Evolutionary conservation across 1,140 invertebrate genomes (phyloP).

Genomic region (Magallana ariakensis): DNA sequence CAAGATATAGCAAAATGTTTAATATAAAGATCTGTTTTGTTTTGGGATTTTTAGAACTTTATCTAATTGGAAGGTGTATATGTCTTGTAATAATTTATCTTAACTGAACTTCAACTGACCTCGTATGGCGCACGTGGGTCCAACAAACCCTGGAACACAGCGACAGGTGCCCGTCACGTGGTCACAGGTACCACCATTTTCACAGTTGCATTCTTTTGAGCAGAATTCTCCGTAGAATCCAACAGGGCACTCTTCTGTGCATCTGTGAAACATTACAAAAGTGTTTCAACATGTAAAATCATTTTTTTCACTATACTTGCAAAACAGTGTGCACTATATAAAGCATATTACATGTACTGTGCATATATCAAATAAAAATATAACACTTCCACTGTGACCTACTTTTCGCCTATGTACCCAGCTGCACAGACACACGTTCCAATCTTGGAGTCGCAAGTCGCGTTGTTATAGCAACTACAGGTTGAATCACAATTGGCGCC

Average conservation of each 20-base stretch:
- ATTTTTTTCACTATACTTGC: too few relatives aligned
- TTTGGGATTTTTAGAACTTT: too few relatives aligned
- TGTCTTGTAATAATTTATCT: too few relatives aligned
- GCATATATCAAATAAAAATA: too few relatives aligned
- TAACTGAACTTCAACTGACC: conserved; percentile 56
- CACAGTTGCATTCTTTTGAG: conserved; percentile 58
- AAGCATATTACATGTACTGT: too few relatives aligned
- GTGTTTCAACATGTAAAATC: too few relatives aligned
- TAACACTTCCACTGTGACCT: conserved; percentile 7
- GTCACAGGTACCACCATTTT: conserved; percentile 72
- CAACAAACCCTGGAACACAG: conserved; percentile 89
- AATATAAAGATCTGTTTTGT: too few relatives aligned
- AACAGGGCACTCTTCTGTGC: conserved; percentile 52
- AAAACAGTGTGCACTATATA: too few relatives aligned
- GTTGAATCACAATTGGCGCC: conserved; percentile 42
- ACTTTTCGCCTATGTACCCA: conserved; percentile 86
- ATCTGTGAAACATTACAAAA: too few relatives aligned
- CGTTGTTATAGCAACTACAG: conserved; percentile 86
- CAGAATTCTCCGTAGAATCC: conserved; percentile 65
- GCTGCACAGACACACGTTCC: conserved; percentile 89
- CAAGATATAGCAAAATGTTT: too few relatives aligned
- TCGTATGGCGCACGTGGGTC: conserved; percentile 83
- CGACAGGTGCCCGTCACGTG: conserved; percentile 87
- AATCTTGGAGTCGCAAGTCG: conserved; percentile 88
- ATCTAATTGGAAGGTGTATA: too few relatives aligned